Evolutionary conservation across 2,113 vertebrate genomes (phyloP), one percentile per base, ranked within the genome.

Genomic region (Boulengeromyrus knoepffleri): DNA sequence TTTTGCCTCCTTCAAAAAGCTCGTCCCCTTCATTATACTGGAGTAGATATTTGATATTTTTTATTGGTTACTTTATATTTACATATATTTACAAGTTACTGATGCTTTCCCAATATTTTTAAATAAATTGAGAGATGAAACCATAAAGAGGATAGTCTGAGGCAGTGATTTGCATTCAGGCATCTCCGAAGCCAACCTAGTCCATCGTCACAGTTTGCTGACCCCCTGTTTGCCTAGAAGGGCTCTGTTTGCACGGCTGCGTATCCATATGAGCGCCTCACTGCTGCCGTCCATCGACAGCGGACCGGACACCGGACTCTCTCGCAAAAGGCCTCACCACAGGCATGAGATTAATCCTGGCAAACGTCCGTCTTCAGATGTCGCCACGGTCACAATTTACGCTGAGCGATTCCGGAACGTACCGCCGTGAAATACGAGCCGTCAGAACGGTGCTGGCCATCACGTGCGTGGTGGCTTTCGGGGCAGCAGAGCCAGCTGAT

Each of bases 331-430:
- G 92, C 84, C 91, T 90, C 89, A 93, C 93, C 92, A 88, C 89
- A 90, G 93, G 92, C 92, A 94, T 91, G 92, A n/a, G 45, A 88
- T 92, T 91, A 93, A 92, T 93, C 94, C 95, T 92, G 93, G 91
- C 92, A 92, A 92, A 91, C 93, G 92, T 92, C 93, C 93, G 94
- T 92, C 94, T 94, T 96, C 96, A 95, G 95, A 96, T 95, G 95
- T 95, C 94, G 91, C 89, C 74, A 27, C 91, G 92, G 91, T 92
- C 90, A 92, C 92, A 94, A 93, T 90, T 94, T 92, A 91, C 88
- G 95, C 36, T 8, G 93, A 94, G 95, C 94, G 93, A 95, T 95
- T 93, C 87, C 50, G 94, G 94, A 95, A 95, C 92, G 93, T 94
- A 92, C 93, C 95, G 95, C 95, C 90, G 91, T 93, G 94, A 91